Evolutionary conservation across 2,888 invertebrate genomes (phyloP).

Genomic region (Anodontia alba): DNA sequence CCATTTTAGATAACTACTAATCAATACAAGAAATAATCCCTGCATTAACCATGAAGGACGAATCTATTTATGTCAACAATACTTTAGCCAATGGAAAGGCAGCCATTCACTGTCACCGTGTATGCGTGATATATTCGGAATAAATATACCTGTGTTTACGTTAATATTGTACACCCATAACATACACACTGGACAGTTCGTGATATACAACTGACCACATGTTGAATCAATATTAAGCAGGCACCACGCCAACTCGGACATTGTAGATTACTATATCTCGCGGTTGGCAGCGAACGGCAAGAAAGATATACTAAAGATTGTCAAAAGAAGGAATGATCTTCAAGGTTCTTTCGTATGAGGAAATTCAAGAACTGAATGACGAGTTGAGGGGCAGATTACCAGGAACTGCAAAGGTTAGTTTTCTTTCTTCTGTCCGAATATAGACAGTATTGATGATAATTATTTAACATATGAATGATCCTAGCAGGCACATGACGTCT

Average conservation of each 20-base stretch:
- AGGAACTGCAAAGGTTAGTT: constrained; percentile 54
- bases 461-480: no score
- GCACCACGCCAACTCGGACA: not conserved
- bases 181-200: not conserved
- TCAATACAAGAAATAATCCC: no score
- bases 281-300: not conserved
- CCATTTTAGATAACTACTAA: no score
- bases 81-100: not conserved
- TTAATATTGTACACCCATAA: not conserved
- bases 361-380: constrained; percentile 38
- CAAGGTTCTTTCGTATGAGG: constrained; percentile 36
- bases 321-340: constrained; percentile 46
- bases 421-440: no score
- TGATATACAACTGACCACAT: not conserved
- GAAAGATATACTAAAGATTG: not conserved
- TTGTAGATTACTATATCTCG: not conserved
- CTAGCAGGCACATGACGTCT: no score
- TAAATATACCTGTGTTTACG: not conserved
- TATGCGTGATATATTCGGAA: not conserved
- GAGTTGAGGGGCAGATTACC: constrained; percentile 45
- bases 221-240: not conserved
- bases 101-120: not conserved
- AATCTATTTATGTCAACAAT: not conserved
- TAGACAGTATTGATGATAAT: no score
- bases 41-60: no score